These are phyloP conservation scores for Lagopus leucura DNA, from an alignment of 2,113 vertebrate species.

Conservation along the genomic window DNA sequence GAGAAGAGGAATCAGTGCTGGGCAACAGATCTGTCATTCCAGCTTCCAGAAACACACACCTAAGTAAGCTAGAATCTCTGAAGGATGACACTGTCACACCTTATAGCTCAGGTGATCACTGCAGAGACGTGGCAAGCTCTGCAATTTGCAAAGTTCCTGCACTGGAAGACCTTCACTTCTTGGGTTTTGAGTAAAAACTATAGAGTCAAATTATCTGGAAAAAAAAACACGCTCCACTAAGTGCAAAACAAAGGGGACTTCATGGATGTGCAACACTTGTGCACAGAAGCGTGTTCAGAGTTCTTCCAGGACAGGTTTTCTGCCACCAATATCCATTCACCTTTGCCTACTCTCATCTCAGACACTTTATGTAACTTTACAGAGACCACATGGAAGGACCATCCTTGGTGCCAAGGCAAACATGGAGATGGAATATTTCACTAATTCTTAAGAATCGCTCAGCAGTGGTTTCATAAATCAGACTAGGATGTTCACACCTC, in stretches of 20 bases:
- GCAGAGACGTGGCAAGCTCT: not conserved
- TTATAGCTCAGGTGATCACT: not conserved
- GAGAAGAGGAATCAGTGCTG: not conserved
- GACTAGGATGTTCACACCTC: not conserved
- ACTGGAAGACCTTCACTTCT: not conserved
- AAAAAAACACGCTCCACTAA: not conserved
- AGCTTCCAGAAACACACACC: fast-evolving
- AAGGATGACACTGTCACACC: not conserved
- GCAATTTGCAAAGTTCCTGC: not conserved
- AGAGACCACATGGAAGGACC: not conserved
- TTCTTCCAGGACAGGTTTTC: not conserved
- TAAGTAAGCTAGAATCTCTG: not conserved
- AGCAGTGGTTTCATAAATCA: not conserved
- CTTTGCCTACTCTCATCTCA: not conserved
- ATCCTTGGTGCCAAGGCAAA: not conserved
- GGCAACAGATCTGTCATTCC: not conserved
- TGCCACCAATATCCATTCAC: not conserved
- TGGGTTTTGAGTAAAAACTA: not conserved
- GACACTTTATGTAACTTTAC: not conserved
- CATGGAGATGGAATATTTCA: not conserved
- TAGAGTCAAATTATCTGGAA: not conserved
- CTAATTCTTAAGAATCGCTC: not conserved
- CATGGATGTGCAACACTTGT: not conserved
- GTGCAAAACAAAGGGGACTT: not conserved
- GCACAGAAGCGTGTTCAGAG: not conserved